Evolutionary conservation across 2,797 vertebrate species (phyloP), one percentile per base, ranked within the genome.

Genomic region (Spheniscus humboldti): DNA sequence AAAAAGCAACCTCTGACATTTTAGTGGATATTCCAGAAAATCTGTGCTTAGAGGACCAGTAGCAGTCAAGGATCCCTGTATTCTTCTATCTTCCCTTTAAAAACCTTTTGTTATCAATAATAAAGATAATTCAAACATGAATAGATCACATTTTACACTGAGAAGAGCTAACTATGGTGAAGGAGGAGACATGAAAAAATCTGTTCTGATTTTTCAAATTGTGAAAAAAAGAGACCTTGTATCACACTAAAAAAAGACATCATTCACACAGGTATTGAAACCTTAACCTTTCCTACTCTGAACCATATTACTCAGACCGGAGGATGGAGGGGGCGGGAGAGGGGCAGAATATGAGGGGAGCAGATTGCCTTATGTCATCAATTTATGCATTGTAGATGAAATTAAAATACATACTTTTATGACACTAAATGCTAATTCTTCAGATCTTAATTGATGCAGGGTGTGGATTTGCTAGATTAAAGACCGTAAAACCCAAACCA

Each of bases 401-500:
- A 95, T 77, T 90, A 94, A 92, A 94, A 92, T 87, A 88, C 71
- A 50, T 81, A 63, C n/a, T 88, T 97, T 84, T 93, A 94, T 84
- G 90, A 86, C 67, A 79, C 63, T 96, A 92, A 95, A 90, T 85
- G 94, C 88, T 95, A 96, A 95, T 95, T 96, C 71, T 92, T 96
- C 73, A 88, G 52, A 25, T 90, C 95, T 92, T 95, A 97, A 96
- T 96, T 96, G 93, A 67, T 79, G 39, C 47, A 45, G 43, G 43
- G 8, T 7, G 37, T 75, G 66, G 76, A 68, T 94, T 88, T 94
- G 55, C 63, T 85, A 94, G 93, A 95, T 94, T 92, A 94, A 96
- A 94, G 90, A 94, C 68, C 62, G 53, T 88, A 91, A 97, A 95
- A 95, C 30, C 68, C 84, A 91, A 92, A 68, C 59, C 88, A 94